Evolutionary conservation across 2,797 vertebrate species (phyloP), one percentile per base, ranked within the genome.

Genomic region (Cyprinella venusta): DNA sequence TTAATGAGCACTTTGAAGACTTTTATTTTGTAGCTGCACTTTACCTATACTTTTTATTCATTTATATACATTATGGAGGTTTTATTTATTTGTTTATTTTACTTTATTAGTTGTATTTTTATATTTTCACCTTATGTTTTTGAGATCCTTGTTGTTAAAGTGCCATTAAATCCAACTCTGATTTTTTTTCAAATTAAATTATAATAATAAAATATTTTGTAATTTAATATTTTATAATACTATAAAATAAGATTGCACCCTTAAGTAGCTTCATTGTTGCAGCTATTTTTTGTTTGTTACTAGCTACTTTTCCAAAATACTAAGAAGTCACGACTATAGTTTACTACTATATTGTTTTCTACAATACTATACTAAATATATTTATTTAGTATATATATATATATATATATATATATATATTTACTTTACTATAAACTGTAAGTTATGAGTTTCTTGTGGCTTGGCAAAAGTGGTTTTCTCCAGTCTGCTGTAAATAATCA

Each of bases 401-500:
- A 40, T 40, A 8, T n/a, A n/a, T n/a, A n/a, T n/a, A n/a, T n/a
- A n/a, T n/a, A n/a, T n/a, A n/a, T 40, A 40, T 42, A 42, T 9
- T 9, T 45, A 45, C n/a, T 70, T 15, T 70, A 48, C 24, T 15
- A 48, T 48, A 15, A 48, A 19, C 24, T 30, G 26, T 71, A 71
- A 48, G 12, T 72, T 12, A 72, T 21, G 1, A 56, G 18, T 15
- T 19, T 75, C 30, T 38, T 36, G n/a, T 64, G 40, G 59, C 40
- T 45, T 30, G 8, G 16, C 38, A 63, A 63, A 77, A 33, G 3
- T 59, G 10, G 13, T 42, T 42, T 59, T n/a, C 50, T 38, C 21
- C 33, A 15, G 12, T 40, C 50, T 76, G 54, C 75, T 63, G 24
- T 40, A 33, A 77, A 19, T 65, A 78, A 50, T 48, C 61, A n/a